phyloP scores from a whole-genome alignment of 2,888 invertebrate species.

The Agrochola lota region DNA sequence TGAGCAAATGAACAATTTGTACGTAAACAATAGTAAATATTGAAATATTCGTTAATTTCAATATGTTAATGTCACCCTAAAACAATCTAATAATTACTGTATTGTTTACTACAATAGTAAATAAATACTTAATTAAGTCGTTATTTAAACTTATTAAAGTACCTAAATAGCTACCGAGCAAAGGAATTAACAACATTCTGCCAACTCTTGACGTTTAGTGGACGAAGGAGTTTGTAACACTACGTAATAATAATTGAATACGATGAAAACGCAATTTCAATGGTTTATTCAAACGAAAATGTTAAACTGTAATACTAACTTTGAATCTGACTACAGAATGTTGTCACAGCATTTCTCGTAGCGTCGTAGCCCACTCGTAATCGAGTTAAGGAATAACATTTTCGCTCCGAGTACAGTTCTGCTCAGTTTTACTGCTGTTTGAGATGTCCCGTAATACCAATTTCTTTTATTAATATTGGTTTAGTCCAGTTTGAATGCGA shows the following conservation, averaged over 20 bases:
- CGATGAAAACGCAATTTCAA: slow-evolving; percentile 51
- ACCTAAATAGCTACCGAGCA: background rate
- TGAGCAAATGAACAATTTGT: background rate
- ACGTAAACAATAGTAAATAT: background rate
- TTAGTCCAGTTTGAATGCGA: slow-evolving; percentile 30
- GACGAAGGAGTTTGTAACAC: slow-evolving; percentile 40
- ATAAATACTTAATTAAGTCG: background rate
- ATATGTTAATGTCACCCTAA: background rate
- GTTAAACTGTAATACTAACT: slow-evolving; percentile 54
- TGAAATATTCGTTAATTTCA: background rate
- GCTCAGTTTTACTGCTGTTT: slow-evolving; percentile 51
- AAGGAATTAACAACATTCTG: slow-evolving; percentile 25
- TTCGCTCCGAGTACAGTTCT: slow-evolving; percentile 35
- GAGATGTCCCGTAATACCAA: slow-evolving; percentile 46
- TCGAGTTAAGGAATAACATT: slow-evolving; percentile 56
- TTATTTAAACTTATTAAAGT: slow-evolving; percentile 1
- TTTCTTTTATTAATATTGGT: slow-evolving; percentile 59
- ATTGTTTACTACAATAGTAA: background rate
- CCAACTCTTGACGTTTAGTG: slow-evolving; percentile 23
- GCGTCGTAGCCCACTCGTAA: slow-evolving; percentile 55
- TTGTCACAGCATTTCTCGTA: slow-evolving; percentile 60
- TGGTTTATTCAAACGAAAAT: slow-evolving; percentile 45
- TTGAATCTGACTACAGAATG: slow-evolving; percentile 51
- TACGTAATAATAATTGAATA: slow-evolving; percentile 48
- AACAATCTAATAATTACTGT: background rate